Base-by-base conservation (phyloP, 2,888 invertebrate genomes). In the Tortrix viridana region DNA sequence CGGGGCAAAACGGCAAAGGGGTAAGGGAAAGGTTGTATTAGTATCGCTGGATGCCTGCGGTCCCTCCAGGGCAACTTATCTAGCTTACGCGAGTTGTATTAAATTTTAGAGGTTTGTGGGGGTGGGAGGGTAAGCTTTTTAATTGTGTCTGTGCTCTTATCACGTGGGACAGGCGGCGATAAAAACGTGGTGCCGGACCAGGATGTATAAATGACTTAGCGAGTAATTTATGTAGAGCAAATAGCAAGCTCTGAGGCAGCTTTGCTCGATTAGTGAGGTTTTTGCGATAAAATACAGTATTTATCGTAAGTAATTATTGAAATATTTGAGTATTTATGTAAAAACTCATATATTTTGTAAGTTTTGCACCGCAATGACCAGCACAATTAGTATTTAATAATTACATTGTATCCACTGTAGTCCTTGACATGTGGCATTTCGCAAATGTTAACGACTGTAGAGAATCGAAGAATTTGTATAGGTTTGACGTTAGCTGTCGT, bases 1-100 rank as follows among this genome's bases (percentile, higher is more conserved):
- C 69, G 74, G 76, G 68, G 73, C 57, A 65, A 63, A 70, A 70
- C 61, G 53, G 14, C 38, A 52, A 20, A 19, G 37, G 54, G 52
- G 23, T 62, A 62, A 44, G 23, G 19, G 38, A 19, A 60, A 50
- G 54, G 54, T 48, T 49, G 55, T 49, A 50, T 60, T 32, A 37
- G 62, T 47, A 59, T 47, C 32, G 32, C 32, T 32, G 32, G 32
- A 32, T 32, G 32, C 44, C 32, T 46, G 61, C 38, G 52, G 63
- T 63, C 63, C 63, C 63, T 63, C 47, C 57, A 57, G 57, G 58
- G 58, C 47, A 63, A 63, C 63, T 63, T 63, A 63, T 63, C 63
- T 63, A 58, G 63, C 63, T 63, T 63, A 63, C 57, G 63, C 52
- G 52, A 60, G 57, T 63, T 58, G 57, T 63, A 63, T 63, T 53